A percentile compares a stretch with the other conserved stretches of the same genome.
Conservation (phyloP, 2,888 invertebrate species). For the Caenorhabditis sp. region DNA sequence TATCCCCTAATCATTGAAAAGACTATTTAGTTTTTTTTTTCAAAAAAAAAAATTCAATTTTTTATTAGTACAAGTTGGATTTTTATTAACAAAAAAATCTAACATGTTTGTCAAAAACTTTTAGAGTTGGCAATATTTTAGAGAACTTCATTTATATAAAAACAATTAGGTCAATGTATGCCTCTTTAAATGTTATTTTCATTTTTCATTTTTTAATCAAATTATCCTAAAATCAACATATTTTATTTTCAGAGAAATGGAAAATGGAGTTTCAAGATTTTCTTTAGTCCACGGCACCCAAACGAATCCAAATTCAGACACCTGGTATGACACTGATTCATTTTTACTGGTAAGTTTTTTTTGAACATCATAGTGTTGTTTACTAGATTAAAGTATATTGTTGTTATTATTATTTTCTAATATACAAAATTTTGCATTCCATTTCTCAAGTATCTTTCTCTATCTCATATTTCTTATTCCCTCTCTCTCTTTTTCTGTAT, state of each 20-base stretch:
- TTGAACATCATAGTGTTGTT: not conserved
- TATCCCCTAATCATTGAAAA: too few relatives aligned
- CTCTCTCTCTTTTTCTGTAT: not conserved
- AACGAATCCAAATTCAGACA: slow-evolving; percentile 53
- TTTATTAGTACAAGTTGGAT: too few relatives aligned
- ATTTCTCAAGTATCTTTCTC: slow-evolving; percentile 15
- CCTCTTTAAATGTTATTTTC: slow-evolving; percentile 3
- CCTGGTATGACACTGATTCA: slow-evolving; percentile 67
- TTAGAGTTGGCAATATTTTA: too few relatives aligned
- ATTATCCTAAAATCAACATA: not conserved
- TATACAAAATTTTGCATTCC: slow-evolving; percentile 13
- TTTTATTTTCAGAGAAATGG: slow-evolving; percentile 33
- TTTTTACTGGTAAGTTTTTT: slow-evolving; percentile 62
- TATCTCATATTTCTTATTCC: slow-evolving; percentile 1
- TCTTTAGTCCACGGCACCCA: slow-evolving; percentile 53
- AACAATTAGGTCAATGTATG: too few relatives aligned
- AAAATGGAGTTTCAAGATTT: slow-evolving; percentile 47
- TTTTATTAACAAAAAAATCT: too few relatives aligned
- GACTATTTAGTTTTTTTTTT: too few relatives aligned
- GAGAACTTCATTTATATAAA: too few relatives aligned
- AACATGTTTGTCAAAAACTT: too few relatives aligned
- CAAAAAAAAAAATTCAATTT: too few relatives aligned
- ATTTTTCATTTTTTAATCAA: not conserved
- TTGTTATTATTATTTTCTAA: not conserved
- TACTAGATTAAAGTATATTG: not conserved